Evolutionary conservation across 2,113 vertebrate genomes (phyloP), one percentile per base, ranked within the genome.

Genomic region (Cyrtonyx montezumae): DNA sequence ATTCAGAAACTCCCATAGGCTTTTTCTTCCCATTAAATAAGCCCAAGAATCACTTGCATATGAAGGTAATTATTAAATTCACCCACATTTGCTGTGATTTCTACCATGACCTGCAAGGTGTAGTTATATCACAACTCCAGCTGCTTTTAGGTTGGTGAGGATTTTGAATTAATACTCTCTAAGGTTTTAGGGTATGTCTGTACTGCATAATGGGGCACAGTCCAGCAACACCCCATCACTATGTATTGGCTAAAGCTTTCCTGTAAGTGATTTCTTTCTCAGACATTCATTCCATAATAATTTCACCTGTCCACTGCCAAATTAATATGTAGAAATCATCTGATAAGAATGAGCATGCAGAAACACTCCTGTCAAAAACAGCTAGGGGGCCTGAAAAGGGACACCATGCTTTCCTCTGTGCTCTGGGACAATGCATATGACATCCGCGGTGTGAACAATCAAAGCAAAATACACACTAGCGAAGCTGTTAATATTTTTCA

Each of bases 111-210:
- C 26, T 66, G 48, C 77, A 76, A 90, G 43, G 10, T 67, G 30
- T 65, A 53, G 30, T 55, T 11, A n/a, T 86, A 46, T 7, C 11
- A 49, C 8, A 8, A 68, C 59, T 90, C 51, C 51, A 91, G 22
- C 17, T 71, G 25, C 34, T 25, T 84, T 56, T 22, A 75, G 51
- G 19, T 46, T 1, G 0, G 21, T 55, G 5, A 9, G 32, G 77
- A 46, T 87, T 93, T 88, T 87, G 14, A 67, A 13, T 84, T 86
- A 71, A 86, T 86, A 51, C 34, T 90, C 25, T 26, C 34, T 25
- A 71, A 36, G 80, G 63, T 51, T 75, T 49, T 21, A 58, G 45
- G 76, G 17, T 40, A 79, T 83, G 22, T 23, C 48, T 63, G 69
- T 83, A 23, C 30, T n/a, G 8, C 68, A 71, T 59, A 65, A 4